Evolutionary conservation across 1,140 invertebrate species (phyloP).

Genomic region (Bombus impatiens): DNA sequence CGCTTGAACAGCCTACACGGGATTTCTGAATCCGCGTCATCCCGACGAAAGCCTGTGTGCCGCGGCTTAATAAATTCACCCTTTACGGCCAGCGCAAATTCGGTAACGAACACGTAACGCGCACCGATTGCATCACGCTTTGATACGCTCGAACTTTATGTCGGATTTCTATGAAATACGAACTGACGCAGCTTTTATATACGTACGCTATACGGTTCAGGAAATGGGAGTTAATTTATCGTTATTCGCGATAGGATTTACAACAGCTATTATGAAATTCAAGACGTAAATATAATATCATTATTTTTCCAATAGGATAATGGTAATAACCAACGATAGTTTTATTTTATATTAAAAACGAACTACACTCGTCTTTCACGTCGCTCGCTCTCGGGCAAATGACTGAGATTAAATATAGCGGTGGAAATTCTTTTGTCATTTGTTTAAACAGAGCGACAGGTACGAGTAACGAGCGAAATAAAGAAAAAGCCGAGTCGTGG

Average conservation of each 20-base stretch:
- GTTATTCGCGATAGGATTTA: neutral
- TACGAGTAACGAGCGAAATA: neutral
- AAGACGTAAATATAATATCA: neutral
- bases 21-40: neutral
- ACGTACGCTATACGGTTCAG: neutral
- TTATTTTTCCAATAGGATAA: too few species aligned
- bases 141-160: neutral
- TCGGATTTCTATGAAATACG: neutral
- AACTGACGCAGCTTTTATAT: neutral
- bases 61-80: constrained; percentile 26
- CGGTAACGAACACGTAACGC: neutral
- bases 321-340: too few species aligned
- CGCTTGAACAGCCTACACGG: too few species aligned
- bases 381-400: accelerated
- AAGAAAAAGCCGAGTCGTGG: too few species aligned
- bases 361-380: neutral
- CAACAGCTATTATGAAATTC: neutral
- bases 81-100: constrained; percentile 13
- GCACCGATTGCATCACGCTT: neutral
- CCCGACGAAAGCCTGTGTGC: neutral
- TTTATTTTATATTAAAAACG: neutral
- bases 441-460: neutral
- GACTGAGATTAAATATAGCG: too few species aligned
- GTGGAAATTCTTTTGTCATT: neutral
- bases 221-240: neutral